A percentile compares a stretch with the other conserved stretches of the same genome.
Evolutionary conservation across 2,113 vertebrate species (phyloP).

Genomic region (Odocoileus hemionus): DNA sequence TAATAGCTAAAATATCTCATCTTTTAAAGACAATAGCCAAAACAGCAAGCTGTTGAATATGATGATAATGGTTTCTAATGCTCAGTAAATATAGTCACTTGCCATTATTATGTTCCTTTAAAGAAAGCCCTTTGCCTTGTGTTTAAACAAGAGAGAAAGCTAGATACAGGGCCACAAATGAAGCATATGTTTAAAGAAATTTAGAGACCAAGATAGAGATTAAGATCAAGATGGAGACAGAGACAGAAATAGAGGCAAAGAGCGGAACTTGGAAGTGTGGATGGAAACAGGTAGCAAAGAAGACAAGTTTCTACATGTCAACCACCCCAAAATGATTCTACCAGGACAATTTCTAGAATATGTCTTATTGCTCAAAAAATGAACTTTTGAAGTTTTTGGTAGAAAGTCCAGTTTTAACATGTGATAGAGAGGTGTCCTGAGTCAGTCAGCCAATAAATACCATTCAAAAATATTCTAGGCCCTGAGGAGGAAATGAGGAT

Average conservation of each 20-base stretch:
- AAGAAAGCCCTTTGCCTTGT: slow-evolving; percentile 32
- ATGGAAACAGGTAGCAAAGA: background rate
- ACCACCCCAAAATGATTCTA: background rate
- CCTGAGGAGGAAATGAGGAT: background rate
- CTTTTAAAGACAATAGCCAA: slow-evolving; percentile 46
- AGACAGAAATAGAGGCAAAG: background rate
- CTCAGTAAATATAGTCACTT: slow-evolving; percentile 48
- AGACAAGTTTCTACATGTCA: background rate
- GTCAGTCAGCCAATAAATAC: background rate
- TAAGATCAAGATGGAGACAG: background rate
- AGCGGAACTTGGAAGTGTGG: too few relatives aligned
- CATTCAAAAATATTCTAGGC: background rate
- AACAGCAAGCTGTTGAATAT: slow-evolving; percentile 30
- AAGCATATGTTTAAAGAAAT: background rate
- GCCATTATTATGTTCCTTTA: slow-evolving; percentile 28
- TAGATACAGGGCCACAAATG: background rate
- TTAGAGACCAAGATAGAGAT: background rate
- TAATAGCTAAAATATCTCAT: slow-evolving; percentile 40
- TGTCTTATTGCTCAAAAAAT: background rate
- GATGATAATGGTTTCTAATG: slow-evolving; percentile 47
- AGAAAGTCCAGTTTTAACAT: background rate
- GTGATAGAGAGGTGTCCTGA: background rate
- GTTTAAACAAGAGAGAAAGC: slow-evolving; percentile 9
- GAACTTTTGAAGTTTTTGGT: background rate
- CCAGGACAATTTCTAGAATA: background rate